Conservation (phyloP, 2,797 vertebrate species). For the Pampus argenteus region DNA sequence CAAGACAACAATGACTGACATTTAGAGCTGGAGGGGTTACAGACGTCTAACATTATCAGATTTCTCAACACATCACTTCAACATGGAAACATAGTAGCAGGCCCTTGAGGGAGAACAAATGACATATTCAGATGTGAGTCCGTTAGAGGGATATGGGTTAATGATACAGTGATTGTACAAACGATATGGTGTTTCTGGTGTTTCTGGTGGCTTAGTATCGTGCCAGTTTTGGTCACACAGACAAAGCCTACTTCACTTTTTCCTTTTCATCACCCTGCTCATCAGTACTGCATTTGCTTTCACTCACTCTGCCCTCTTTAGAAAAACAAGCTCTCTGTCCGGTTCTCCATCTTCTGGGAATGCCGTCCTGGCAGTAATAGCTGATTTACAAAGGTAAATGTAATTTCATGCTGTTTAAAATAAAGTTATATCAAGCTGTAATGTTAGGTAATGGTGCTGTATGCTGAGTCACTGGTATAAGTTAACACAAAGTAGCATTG, state of each 20-base stretch:
- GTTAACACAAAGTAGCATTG: slow-evolving; percentile 21
- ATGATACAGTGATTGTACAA: slow-evolving; percentile 2
- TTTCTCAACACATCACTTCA: slow-evolving; percentile 50
- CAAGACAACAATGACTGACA: slow-evolving; percentile 53
- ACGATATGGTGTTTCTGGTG: neutral
- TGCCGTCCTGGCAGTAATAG: slow-evolving; percentile 64
- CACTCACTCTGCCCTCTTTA: slow-evolving; percentile 7
- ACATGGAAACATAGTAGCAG: slow-evolving; percentile 30
- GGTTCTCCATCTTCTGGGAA: slow-evolving; percentile 57
- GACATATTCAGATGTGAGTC: neutral
- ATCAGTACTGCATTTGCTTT: slow-evolving; percentile 27
- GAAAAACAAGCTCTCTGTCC: slow-evolving; percentile 35
- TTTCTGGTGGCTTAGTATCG: too few species aligned
- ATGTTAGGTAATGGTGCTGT: slow-evolving; percentile 63
- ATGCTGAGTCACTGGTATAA: slow-evolving; percentile 67
- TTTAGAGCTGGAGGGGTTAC: slow-evolving; percentile 48
- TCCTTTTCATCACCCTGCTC: slow-evolving; percentile 31
- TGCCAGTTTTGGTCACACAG: neutral
- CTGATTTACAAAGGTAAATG: slow-evolving; percentile 69
- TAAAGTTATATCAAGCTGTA: slow-evolving; percentile 66
- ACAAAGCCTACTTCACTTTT: neutral
- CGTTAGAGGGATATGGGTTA: neutral
- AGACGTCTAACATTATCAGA: slow-evolving; percentile 47
- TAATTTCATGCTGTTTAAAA: slow-evolving; percentile 68
- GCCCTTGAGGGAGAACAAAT: slow-evolving; percentile 6